phyloP scores from a whole-genome alignment of 2,797 vertebrate genomes.

The Sitta carolinensis region DNA sequence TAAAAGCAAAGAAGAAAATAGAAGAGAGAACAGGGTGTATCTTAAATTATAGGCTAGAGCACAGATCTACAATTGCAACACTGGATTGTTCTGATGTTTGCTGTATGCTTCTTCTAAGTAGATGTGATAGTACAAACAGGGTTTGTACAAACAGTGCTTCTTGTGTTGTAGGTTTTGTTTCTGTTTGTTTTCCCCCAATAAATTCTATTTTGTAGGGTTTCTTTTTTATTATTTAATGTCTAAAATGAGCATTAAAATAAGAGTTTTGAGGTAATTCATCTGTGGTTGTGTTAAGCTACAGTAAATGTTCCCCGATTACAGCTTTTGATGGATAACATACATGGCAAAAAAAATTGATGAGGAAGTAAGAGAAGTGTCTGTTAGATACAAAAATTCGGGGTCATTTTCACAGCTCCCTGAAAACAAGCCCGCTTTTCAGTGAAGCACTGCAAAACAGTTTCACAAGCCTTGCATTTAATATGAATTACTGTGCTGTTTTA shows the following conservation, averaged over 20 bases:
- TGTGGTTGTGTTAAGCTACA: not conserved
- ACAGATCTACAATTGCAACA: not conserved
- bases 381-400: not conserved
- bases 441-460: not conserved
- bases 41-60: not conserved
- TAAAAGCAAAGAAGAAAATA: not conserved
- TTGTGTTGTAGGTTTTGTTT: not conserved
- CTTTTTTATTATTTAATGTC: not conserved
- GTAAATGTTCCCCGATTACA: not conserved
- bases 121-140: not conserved
- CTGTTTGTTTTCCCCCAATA: not conserved
- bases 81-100: not conserved
- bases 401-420: not conserved
- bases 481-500: conserved; percentile 3
- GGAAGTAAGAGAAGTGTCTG: not conserved
- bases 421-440: not conserved
- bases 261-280: not conserved
- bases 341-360: not conserved
- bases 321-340: not conserved
- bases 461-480: not conserved
- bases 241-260: not conserved
- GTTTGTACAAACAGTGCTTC: not conserved
- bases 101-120: not conserved
- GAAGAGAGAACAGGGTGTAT: not conserved
- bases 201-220: not conserved